Percentiles rank a stretch among this genome's conserved stretches.
Evolutionary conservation across 1,140 invertebrate genomes (phyloP).

Genomic region (Hypsibius dujardini): DNA sequence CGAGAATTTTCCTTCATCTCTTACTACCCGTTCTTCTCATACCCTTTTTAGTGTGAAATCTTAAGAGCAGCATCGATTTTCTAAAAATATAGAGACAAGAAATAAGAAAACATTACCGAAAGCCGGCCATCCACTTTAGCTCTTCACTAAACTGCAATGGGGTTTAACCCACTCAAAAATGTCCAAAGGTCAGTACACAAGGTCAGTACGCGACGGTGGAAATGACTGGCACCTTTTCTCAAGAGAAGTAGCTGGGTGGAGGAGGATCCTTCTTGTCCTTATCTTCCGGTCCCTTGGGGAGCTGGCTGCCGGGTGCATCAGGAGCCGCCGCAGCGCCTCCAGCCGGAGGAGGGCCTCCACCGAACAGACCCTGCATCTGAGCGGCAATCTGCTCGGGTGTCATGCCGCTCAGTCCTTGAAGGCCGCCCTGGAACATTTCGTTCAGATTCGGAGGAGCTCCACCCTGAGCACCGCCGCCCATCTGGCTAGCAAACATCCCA

Average conservation of each 20-base stretch:
- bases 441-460: neutral
- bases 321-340: neutral
- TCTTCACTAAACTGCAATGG: too few relatives aligned
- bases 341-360: neutral
- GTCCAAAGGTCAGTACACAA: too few relatives aligned
- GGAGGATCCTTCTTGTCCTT: neutral
- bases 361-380: slow-evolving; percentile 4
- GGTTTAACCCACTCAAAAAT: too few relatives aligned
- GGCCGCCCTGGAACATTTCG: neutral
- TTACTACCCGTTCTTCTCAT: too few relatives aligned
- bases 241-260: slow-evolving; percentile 7
- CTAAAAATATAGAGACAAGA: too few relatives aligned
- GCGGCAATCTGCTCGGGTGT: slow-evolving; percentile 8
- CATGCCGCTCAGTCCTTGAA: neutral
- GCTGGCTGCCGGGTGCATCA: too few relatives aligned
- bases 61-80: too few relatives aligned
- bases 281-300: neutral
- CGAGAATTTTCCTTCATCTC: too few relatives aligned
- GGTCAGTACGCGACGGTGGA: too few relatives aligned
- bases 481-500: slow-evolving; percentile 2
- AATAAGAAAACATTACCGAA: too few relatives aligned
- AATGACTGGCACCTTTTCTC: neutral
- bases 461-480: neutral
- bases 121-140: too few relatives aligned
- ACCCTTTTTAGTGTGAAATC: too few relatives aligned